Percentiles rank a stretch among this genome's conserved stretches.
phyloP scores from a whole-genome alignment of 1,140 invertebrate genomes.

The Zaprionus lachaisei region DNA sequence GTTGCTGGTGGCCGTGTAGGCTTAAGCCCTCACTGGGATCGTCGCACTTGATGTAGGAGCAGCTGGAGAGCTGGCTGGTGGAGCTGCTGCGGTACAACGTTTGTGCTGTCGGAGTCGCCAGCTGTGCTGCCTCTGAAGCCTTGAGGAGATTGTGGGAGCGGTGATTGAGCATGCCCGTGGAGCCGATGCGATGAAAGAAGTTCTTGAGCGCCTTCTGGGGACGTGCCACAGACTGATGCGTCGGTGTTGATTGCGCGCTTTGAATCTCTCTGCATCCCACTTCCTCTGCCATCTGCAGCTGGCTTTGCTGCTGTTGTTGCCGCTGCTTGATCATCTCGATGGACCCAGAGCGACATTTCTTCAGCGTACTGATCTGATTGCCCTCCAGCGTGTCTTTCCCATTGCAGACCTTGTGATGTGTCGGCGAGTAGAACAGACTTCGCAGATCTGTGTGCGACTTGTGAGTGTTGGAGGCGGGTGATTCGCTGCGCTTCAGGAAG shows the following conservation, averaged over 20 bases:
- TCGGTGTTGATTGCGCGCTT: constrained; percentile 65
- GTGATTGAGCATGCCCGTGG: constrained; percentile 90
- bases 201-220: constrained; percentile 87
- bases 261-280: constrained; percentile 53
- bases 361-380: constrained; percentile 66
- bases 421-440: constrained; percentile 78
- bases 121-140: constrained; percentile 78
- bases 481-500: constrained; percentile 88
- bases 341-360: constrained; percentile 80
- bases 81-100: constrained; percentile 90
- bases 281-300: constrained; percentile 38
- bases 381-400: constrained; percentile 10
- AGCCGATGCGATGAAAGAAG: constrained; percentile 90
- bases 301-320: constrained; percentile 58
- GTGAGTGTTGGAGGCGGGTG: constrained; percentile 72
- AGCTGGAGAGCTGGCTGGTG: constrained; percentile 89
- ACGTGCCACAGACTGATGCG: constrained; percentile 59
- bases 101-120: constrained; percentile 74
- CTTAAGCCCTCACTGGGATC: constrained; percentile 92
- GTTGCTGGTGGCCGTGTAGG: constrained; percentile 83
- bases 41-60: constrained; percentile 90
- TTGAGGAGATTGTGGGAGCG: constrained; percentile 85
- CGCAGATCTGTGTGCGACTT: constrained; percentile 85
- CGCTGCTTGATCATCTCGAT: constrained; percentile 76
- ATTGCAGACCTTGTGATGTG: constrained; percentile 62